Evolutionary conservation across 2,888 invertebrate genomes (phyloP).

Genomic region (Ganaspis brasiliensis): DNA sequence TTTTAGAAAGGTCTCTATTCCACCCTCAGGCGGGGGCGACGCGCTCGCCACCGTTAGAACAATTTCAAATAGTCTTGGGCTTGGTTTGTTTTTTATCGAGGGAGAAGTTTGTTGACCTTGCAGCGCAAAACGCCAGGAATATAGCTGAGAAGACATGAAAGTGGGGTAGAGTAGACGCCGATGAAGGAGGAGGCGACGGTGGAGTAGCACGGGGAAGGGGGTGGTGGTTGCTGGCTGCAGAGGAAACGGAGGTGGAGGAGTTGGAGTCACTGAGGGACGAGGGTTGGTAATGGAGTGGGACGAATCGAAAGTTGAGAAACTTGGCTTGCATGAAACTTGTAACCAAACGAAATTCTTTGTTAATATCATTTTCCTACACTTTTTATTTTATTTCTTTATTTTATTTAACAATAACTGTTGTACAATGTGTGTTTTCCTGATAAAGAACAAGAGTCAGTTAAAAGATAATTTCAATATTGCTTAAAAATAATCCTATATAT

Average conservation of each 20-base stretch:
- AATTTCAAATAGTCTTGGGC: constrained; percentile 71
- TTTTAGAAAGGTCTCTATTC: constrained; percentile 10
- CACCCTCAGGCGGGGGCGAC: constrained; percentile 25
- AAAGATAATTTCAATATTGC: too few relatives aligned
- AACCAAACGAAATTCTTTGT: constrained; percentile 29
- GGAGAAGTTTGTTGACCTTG: constrained; percentile 74
- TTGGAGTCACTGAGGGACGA: constrained; percentile 30
- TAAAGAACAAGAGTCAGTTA: too few relatives aligned
- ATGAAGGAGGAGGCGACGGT: constrained; percentile 48
- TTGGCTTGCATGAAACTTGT: constrained; percentile 67
- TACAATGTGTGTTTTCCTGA: not conserved
- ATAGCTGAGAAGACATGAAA: constrained; percentile 70
- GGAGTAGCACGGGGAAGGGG: constrained; percentile 57
- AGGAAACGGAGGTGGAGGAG: constrained; percentile 29
- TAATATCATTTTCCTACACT: not conserved
- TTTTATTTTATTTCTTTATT: not conserved
- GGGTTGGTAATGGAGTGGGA: constrained; percentile 60
- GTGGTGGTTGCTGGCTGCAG: constrained; percentile 7
- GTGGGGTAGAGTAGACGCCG: constrained; percentile 67
- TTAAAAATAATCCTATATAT: too few relatives aligned
- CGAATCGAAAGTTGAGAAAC: constrained; percentile 66
- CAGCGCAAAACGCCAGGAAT: constrained; percentile 73
- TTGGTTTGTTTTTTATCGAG: constrained; percentile 71
- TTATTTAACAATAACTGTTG: not conserved
- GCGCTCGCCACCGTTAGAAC: constrained; percentile 68